Evolutionary conservation across 2,888 invertebrate genomes (phyloP).

Genomic region (Uloborus plumipes): DNA sequence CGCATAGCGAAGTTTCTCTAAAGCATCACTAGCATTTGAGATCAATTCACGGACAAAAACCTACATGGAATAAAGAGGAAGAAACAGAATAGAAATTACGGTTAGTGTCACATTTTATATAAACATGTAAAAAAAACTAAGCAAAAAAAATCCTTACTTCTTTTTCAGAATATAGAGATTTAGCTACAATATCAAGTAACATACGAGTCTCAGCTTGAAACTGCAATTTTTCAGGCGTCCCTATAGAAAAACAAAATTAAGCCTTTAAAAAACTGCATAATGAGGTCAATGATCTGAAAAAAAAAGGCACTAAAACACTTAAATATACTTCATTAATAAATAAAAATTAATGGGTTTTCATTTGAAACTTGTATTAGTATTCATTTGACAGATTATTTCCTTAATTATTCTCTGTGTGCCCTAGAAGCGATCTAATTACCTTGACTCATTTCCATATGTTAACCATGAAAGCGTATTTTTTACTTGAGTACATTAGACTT

Average conservation of each 20-base stretch:
- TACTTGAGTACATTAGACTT: no score
- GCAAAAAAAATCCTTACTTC: constrained; percentile 77
- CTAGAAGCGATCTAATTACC: no score
- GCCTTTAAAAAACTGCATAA: neutral
- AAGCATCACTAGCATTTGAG: constrained; percentile 96
- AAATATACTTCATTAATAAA: neutral
- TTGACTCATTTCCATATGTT: no score
- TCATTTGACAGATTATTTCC: neutral
- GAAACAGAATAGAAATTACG: neutral
- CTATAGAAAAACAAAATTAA: constrained; percentile 68
- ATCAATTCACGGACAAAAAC: constrained; percentile 96
- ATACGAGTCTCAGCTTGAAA: constrained; percentile 97
- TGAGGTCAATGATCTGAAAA: no score
- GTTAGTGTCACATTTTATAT: neutral
- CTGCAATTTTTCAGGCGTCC: constrained; percentile 81
- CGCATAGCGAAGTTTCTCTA: constrained; percentile 92
- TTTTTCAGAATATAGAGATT: constrained; percentile 96
- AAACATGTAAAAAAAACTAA: neutral
- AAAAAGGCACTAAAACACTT: neutral
- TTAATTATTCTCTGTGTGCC: neutral
- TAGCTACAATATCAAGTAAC: constrained; percentile 95
- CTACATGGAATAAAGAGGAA: constrained; percentile 72
- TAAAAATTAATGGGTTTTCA: no score
- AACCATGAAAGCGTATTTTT: no score
- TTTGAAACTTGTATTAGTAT: no score